Conservation (phyloP, 2,797 vertebrate genomes). For the Microcaecilia unicolor region DNA sequence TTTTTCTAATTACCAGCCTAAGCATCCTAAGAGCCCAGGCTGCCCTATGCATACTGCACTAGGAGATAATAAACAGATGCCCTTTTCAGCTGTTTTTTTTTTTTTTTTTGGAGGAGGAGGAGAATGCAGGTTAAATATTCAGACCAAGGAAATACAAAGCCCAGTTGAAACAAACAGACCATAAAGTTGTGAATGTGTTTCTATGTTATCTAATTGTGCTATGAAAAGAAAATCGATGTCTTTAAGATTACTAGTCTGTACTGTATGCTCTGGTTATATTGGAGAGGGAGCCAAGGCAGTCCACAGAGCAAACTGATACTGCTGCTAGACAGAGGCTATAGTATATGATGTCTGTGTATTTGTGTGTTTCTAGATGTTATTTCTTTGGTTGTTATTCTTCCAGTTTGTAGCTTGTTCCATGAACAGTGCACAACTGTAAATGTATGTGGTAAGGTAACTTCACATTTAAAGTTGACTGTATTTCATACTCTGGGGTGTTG, state of each 20-base stretch:
- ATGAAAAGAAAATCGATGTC: constrained; percentile 22
- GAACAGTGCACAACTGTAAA: no score
- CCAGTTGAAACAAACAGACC: constrained; percentile 28
- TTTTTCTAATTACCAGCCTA: constrained; percentile 51
- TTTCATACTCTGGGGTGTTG: no score
- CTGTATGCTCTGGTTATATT: neutral
- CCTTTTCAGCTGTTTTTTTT: constrained; percentile 50
- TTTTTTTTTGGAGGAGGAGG: constrained; percentile 19
- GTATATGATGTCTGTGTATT: no score
- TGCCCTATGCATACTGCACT: constrained; percentile 42
- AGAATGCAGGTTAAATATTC: constrained; percentile 18
- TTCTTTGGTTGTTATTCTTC: no score
- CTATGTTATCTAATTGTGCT: constrained; percentile 9
- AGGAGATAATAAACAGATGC: constrained; percentile 57
- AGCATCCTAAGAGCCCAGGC: constrained; percentile 54
- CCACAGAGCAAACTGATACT: constrained; percentile 4
- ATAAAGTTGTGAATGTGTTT: constrained; percentile 22
- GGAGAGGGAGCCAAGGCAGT: constrained; percentile 4
- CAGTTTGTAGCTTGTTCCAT: no score
- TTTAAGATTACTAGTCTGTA: neutral
- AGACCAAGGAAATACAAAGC: constrained; percentile 37
- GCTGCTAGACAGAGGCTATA: neutral
- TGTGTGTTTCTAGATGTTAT: no score
- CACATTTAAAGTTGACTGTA: no score
- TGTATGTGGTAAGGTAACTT: no score